A percentile compares a stretch with the other conserved stretches of the same genome.
These are phyloP conservation scores for Heliconius charithonia DNA, from an alignment of 2,888 invertebrate species.

Conservation along the genomic window DNA sequence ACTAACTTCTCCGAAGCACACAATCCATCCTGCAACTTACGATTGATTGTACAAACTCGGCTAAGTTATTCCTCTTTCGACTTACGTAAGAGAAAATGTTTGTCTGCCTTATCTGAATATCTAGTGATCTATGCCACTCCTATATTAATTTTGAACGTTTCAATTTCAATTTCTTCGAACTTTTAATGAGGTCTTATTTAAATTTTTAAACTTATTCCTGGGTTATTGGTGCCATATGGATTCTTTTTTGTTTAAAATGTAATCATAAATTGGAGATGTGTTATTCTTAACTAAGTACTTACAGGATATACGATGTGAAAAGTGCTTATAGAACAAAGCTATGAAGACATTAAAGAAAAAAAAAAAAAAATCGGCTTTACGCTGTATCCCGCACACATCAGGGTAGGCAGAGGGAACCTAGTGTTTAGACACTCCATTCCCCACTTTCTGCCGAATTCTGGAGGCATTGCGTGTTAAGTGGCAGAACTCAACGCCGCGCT, in stretches of 20 bases:
- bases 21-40: constrained; percentile 49
- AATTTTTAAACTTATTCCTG: not conserved
- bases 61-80: constrained; percentile 48
- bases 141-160: constrained; percentile 34
- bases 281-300: not conserved
- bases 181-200: constrained; percentile 23
- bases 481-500: too few species aligned
- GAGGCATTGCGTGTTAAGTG: too few species aligned
- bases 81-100: constrained; percentile 49
- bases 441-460: too few species aligned
- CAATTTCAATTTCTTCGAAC: constrained; percentile 14
- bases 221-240: not conserved
- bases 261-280: not conserved
- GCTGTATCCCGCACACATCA: too few species aligned
- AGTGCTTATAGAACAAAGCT: not conserved
- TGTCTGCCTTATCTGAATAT: constrained; percentile 49
- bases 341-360: not conserved
- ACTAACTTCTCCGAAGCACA: constrained; percentile 47
- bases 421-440: too few species aligned
- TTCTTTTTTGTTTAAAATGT: not conserved
- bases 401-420: too few species aligned
- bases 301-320: not conserved
- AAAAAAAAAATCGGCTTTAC: too few species aligned
- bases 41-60: constrained; percentile 52
- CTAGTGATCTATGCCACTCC: constrained; percentile 46